Evolutionary conservation across 2,888 invertebrate species (phyloP).

Genomic region (Dynastes maya): DNA sequence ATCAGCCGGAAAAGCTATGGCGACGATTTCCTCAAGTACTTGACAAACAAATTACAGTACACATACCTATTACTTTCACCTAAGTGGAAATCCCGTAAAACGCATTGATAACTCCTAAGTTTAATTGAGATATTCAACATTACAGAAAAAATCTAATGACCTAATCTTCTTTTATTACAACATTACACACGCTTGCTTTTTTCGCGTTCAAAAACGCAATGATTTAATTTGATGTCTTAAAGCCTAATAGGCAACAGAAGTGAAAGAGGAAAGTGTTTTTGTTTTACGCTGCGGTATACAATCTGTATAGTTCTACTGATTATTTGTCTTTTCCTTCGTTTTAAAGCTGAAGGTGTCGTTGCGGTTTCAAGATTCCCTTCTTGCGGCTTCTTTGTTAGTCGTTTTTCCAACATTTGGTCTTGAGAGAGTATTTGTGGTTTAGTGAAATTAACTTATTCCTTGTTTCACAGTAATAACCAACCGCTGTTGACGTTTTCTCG

Average conservation of each 20-base stretch:
- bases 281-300: conserved; percentile 2
- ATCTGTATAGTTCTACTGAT: not conserved
- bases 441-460: conserved; percentile 22
- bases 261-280: not conserved
- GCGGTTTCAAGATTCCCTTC: conserved; percentile 33
- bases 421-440: conserved; percentile 26
- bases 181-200: too few relatives aligned
- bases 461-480: not conserved
- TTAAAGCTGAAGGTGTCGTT: conserved; percentile 16
- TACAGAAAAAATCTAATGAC: too few relatives aligned
- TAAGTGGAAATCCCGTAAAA: not conserved
- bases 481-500: not conserved
- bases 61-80: not conserved
- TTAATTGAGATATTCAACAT: not conserved
- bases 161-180: too few relatives aligned
- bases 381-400: conserved; percentile 39
- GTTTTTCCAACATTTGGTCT: conserved; percentile 31
- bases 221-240: too few relatives aligned
- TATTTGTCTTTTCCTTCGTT: not conserved
- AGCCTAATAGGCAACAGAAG: not conserved
- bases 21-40: too few relatives aligned
- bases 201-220: too few relatives aligned
- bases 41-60: too few relatives aligned
- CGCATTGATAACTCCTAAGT: not conserved
- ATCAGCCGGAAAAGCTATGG: too few relatives aligned